Evolutionary conservation across 2,113 vertebrate genomes (phyloP).

Genomic region (Alouatta palliata): DNA sequence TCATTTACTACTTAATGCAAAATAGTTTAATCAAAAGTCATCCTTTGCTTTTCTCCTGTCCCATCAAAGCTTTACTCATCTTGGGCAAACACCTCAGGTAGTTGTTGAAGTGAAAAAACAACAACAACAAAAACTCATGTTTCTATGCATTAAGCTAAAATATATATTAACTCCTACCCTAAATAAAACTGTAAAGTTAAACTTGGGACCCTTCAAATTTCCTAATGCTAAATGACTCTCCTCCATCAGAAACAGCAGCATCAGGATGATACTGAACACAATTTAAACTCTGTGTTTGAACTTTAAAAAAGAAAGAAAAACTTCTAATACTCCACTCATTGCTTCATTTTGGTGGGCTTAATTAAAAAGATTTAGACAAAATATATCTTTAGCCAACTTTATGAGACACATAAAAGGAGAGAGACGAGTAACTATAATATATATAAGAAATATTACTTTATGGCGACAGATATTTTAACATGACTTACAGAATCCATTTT

Average conservation of each 20-base stretch:
- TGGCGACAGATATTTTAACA: not conserved
- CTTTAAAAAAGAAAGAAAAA: not conserved
- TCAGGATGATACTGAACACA: not conserved
- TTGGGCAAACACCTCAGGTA: not conserved
- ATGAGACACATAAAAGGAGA: not conserved
- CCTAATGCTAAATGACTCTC: not conserved
- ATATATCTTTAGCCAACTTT: not conserved
- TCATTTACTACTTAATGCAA: not conserved
- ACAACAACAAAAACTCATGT: not conserved
- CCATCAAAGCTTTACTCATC: not conserved
- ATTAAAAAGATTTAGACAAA: conserved; percentile 17
- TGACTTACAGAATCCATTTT: conserved; percentile 37
- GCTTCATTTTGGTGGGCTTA: not conserved
- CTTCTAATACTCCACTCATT: not conserved
- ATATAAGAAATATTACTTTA: not conserved
- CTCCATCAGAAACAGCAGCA: not conserved
- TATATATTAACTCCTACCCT: not conserved
- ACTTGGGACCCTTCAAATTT: not conserved
- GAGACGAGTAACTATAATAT: not conserved
- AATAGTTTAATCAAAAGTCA: not conserved
- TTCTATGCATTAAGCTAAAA: not conserved
- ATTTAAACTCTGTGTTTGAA: not conserved
- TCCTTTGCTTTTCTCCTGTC: not conserved
- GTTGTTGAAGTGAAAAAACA: not conserved
- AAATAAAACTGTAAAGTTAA: not conserved